Conservation (phyloP, 1,140 invertebrate genomes). For the Trachelipus rathkii region DNA sequence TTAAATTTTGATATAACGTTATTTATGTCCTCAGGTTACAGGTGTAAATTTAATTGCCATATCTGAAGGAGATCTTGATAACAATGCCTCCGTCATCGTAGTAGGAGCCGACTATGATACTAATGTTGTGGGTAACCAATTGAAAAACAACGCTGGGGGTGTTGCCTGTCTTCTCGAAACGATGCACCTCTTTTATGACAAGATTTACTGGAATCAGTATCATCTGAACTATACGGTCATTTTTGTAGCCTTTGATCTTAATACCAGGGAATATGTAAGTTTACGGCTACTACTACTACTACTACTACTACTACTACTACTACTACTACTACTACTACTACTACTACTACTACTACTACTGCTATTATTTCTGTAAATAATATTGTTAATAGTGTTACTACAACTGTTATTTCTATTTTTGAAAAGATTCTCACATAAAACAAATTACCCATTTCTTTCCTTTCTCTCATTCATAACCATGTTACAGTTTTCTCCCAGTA, state of each 20-base stretch:
- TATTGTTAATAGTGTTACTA: too few species aligned
- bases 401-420: too few species aligned
- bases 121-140: neutral
- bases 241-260: slow-evolving; percentile 27
- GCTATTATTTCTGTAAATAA: too few species aligned
- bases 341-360: too few species aligned
- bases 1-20: too few species aligned
- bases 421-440: too few species aligned
- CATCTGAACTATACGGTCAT: slow-evolving; percentile 17
- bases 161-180: slow-evolving; percentile 21
- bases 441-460: too few species aligned
- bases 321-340: too few species aligned
- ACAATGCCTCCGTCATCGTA: neutral
- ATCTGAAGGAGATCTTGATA: neutral
- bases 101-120: neutral
- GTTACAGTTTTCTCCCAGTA: too few species aligned
- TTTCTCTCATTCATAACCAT: too few species aligned
- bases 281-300: too few species aligned
- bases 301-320: too few species aligned
- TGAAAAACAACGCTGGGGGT: slow-evolving; percentile 12
- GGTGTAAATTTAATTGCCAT: neutral
- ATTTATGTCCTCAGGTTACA: neutral
- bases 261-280: slow-evolving; percentile 19
- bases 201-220: neutral
- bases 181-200: neutral